A percentile compares a stretch with the other conserved stretches of the same genome.
phyloP scores from a whole-genome alignment of 2,797 vertebrate species.

The Corythornis leucogaster region DNA sequence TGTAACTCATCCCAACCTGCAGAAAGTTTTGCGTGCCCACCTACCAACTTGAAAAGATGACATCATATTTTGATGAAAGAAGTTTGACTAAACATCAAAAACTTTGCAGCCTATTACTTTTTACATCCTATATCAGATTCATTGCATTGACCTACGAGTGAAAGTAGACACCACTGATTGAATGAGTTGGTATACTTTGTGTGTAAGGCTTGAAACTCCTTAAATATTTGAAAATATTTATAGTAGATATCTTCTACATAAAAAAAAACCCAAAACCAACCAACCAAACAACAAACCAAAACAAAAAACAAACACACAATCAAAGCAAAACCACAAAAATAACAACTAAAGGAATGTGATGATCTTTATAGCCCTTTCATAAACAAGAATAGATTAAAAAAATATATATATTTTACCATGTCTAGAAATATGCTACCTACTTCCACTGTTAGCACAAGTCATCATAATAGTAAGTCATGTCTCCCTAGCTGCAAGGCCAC shows the following conservation, averaged over 20 bases:
- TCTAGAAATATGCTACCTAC: not conserved
- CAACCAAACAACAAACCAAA: too few relatives aligned
- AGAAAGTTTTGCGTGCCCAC: not conserved
- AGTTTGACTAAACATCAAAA: not conserved
- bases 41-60: not conserved
- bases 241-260: not conserved
- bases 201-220: not conserved
- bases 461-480: not conserved
- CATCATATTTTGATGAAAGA: not conserved
- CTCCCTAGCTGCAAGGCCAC: not conserved
- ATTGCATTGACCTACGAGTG: not conserved
- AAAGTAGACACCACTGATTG: not conserved
- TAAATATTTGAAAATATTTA: not conserved
- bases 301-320: too few relatives aligned
- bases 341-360: not conserved
- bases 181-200: not conserved
- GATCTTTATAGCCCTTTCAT: not conserved
- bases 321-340: too few relatives aligned
- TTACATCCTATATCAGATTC: not conserved
- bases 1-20: not conserved
- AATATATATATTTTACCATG: not conserved
- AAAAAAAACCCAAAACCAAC: not conserved
- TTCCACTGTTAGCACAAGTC: not conserved
- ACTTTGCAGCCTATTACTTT: not conserved
- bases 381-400: not conserved